Conservation (phyloP, 2,888 invertebrate genomes). For the Metallyticus violacea region DNA sequence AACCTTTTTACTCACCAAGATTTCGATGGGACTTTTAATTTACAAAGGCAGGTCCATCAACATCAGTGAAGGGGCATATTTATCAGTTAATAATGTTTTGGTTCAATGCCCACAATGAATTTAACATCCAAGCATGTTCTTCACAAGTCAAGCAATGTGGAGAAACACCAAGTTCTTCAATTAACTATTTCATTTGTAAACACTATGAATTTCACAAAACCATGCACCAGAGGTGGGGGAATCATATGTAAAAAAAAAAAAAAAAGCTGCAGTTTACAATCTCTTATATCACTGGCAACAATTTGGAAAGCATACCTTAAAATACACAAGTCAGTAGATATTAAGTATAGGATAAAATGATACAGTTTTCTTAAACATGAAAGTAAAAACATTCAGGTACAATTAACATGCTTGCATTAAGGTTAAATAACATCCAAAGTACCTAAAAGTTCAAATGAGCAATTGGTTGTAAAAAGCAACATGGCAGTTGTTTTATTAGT, state of each 20-base stretch:
- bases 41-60: neutral
- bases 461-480: no score
- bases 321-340: neutral
- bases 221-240: neutral
- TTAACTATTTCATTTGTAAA: neutral
- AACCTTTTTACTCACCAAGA: constrained; percentile 17
- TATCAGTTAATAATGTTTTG: constrained; percentile 1
- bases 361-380: neutral
- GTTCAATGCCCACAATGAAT: neutral
- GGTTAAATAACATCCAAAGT: neutral
- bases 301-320: neutral
- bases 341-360: neutral
- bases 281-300: neutral
- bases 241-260: neutral
- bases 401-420: neutral
- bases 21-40: constrained; percentile 1
- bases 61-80: neutral
- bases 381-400: neutral
- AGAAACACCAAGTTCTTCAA: neutral
- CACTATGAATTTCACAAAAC: neutral
- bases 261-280: neutral
- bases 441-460: neutral
- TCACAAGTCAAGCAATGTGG: neutral
- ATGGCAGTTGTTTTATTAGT: no score
- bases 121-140: neutral